Evolutionary conservation across 1,140 invertebrate species (phyloP).

Genomic region (Triops longicaudatus): DNA sequence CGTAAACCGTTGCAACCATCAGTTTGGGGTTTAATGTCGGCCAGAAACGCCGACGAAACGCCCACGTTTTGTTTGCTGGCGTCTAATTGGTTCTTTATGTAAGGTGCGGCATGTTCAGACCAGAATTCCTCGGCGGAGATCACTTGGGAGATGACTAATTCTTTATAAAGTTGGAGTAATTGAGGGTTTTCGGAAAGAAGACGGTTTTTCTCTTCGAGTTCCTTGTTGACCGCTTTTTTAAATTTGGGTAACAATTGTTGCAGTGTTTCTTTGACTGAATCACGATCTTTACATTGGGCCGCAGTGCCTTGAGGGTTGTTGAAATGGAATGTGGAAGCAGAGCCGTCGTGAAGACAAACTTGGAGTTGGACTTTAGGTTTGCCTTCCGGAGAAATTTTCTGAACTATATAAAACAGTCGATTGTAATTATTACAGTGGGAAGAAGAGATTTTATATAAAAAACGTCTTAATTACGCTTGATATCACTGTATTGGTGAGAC

Average conservation of each 20-base stretch:
- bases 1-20: conserved; percentile 95
- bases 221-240: conserved; percentile 85
- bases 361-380: conserved; percentile 99
- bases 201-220: conserved; percentile 79
- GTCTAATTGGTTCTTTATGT: conserved; percentile 54
- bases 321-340: conserved; percentile 96
- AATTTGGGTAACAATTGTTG: conserved; percentile 91
- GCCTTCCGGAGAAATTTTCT: conserved; percentile 96
- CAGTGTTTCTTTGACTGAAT: conserved; percentile 86
- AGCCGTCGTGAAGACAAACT: conserved; percentile 86
- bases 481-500: conserved; percentile 88
- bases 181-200: conserved; percentile 74
- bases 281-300: conserved; percentile 78
- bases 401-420: conserved; percentile 53
- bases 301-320: conserved; percentile 73
- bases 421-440: conserved; percentile 18
- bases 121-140: conserved; percentile 94
- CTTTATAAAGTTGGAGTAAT: conserved; percentile 75
- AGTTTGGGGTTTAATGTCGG: conserved; percentile 92
- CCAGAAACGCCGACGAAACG: conserved; percentile 77
- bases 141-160: conserved; percentile 88
- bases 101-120: conserved; percentile 68
- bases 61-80: conserved; percentile 73
- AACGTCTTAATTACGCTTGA: conserved; percentile 66
- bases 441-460: conserved; percentile 25